Conservation (phyloP, 2,113 vertebrate genomes). For the Salvator merianae region DNA sequence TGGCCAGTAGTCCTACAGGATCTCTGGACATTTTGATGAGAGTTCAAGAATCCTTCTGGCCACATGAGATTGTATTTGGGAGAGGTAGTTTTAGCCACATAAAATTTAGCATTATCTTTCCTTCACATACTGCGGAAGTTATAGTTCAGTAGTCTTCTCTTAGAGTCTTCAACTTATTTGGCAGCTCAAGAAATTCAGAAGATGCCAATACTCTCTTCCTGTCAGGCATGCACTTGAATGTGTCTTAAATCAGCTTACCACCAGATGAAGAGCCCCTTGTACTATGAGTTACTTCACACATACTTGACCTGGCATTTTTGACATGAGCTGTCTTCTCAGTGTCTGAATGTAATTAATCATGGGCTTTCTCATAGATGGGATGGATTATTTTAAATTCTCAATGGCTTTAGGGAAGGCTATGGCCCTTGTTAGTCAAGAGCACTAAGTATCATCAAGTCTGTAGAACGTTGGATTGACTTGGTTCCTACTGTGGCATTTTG, state of each 20-base stretch:
- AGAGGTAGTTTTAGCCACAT: background rate
- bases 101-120: background rate
- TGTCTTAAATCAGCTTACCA: background rate
- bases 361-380: background rate
- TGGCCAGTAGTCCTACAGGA: background rate
- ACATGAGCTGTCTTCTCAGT: background rate
- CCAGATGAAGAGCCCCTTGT: background rate
- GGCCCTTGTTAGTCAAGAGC: background rate
- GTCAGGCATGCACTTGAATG: background rate
- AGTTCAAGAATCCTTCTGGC: background rate
- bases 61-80: background rate
- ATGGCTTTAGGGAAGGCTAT: background rate
- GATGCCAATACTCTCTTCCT: background rate
- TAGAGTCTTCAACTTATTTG: background rate
- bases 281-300: background rate
- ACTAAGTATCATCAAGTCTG: background rate
- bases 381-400: fast-evolving
- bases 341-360: background rate
- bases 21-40: slow-evolving; percentile 10
- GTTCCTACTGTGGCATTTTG: too few relatives aligned
- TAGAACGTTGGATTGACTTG: background rate
- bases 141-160: background rate
- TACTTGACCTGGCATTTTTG: background rate
- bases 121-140: background rate
- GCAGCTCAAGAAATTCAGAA: slow-evolving; percentile 6